Evolutionary conservation across 2,113 vertebrate species (phyloP), one percentile per base, ranked within the genome.

Genomic region (Xiphophorus hellerii): DNA sequence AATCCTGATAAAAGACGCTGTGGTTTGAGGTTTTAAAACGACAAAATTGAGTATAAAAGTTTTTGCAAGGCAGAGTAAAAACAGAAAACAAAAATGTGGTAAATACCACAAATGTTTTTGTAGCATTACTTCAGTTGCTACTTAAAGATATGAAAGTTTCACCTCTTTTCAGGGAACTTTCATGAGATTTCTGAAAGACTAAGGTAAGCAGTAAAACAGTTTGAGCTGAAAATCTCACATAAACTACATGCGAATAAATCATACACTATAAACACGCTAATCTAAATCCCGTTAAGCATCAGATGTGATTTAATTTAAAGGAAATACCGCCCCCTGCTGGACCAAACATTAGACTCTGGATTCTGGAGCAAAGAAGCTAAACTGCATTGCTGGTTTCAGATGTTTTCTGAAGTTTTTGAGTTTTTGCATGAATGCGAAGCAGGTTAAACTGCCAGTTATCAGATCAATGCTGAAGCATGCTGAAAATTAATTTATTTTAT

Each of bases 241-340:
- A 20, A 48, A 48, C 44, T 48, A 5, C 14, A 6, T 20, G 15
- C 1, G 0, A 48, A 17, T 6, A 20, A 48, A 20, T 48, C 44
- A 17, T 48, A 44, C 12, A 44, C 3, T 44, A 25, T 25, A 25
- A 54, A 54, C 5, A 51, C 0, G 0, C 51, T 7, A 9, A 58
- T 58, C 25, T 25, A 25, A 5, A 58, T 58, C 10, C 51, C 51
- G 22, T 3, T 58, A 7, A 58, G 17, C 15, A 7, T 15, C 48
- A 28, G 58, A 0, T 58, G 4, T 22, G 20, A 1, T 62, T 39
- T 29, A 62, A 62, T 6, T 69, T 8, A 77, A 1, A 15, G 73
- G 58, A 44, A 80, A 74, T 37, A 61, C 6, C 62, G 22, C 85
- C 86, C 87, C 79, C 92, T 89, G 51, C 76, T 93, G 92, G 88